A percentile compares a stretch with the other conserved stretches of the same genome.
phyloP scores from a whole-genome alignment of 2,797 vertebrate genomes.

The Sebastes ruberrimus region DNA sequence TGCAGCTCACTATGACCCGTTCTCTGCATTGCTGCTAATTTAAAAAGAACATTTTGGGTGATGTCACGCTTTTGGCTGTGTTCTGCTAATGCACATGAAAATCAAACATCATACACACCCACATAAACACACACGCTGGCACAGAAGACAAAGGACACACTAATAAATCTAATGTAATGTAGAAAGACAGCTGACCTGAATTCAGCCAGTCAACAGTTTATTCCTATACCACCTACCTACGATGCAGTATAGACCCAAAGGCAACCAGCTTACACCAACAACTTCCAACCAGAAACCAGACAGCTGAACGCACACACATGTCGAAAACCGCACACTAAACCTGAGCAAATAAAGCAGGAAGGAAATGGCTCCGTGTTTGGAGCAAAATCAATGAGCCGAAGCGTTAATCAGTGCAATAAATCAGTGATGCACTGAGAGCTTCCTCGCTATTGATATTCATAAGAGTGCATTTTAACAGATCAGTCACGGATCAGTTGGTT shows the following conservation, averaged over 20 bases:
- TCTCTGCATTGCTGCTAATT: constrained; percentile 28
- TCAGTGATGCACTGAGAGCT: neutral
- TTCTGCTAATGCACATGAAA: constrained; percentile 11
- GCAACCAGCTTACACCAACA: constrained; percentile 22
- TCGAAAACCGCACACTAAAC: neutral
- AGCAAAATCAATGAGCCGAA: constrained; percentile 2
- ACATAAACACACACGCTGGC: neutral
- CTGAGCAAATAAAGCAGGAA: neutral
- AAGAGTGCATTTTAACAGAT: neutral
- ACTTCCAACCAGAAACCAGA: constrained; percentile 1
- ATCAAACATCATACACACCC: constrained; percentile 23
- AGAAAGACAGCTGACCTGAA: constrained; percentile 71
- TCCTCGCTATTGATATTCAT: neutral
- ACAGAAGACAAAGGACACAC: constrained; percentile 31
- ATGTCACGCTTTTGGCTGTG: constrained; percentile 52
- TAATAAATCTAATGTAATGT: constrained; percentile 53
- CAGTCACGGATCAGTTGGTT: neutral
- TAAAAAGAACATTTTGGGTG: constrained; percentile 52
- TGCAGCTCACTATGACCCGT: constrained; percentile 37
- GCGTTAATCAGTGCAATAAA: neutral
- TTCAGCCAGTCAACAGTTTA: constrained; percentile 52
- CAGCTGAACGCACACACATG: constrained; percentile 10
- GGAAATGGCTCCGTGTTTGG: neutral
- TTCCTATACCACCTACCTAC: constrained; percentile 49
- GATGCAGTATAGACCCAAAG: constrained; percentile 17